Percentiles rank a stretch among this genome's conserved stretches.
Evolutionary conservation across 2,888 invertebrate species (phyloP).

Genomic region (Pyrochroa serraticornis): DNA sequence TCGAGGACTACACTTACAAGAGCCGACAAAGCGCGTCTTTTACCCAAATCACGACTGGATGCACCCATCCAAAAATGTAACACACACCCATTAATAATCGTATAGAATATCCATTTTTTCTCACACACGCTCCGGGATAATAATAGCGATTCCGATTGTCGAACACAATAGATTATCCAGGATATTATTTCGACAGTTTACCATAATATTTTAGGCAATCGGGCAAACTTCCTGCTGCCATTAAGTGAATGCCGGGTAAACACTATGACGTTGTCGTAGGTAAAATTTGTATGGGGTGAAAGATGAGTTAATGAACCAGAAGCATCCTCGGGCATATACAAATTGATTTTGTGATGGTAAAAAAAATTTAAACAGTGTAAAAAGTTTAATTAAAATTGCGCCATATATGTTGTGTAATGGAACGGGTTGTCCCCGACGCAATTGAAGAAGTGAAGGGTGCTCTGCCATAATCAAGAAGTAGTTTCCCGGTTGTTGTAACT

Average conservation of each 20-base stretch:
- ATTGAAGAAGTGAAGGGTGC: not conserved
- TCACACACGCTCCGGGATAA: slow-evolving; percentile 48
- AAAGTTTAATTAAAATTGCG: too few relatives aligned
- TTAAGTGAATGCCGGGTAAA: not conserved
- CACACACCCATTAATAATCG: slow-evolving; percentile 43
- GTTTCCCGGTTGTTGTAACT: not conserved
- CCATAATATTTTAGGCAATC: slow-evolving; percentile 48
- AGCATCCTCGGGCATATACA: too few relatives aligned
- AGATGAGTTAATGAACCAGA: too few relatives aligned
- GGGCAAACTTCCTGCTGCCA: slow-evolving; percentile 51
- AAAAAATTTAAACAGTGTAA: too few relatives aligned
- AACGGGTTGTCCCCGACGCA: not conserved
- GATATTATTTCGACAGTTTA: slow-evolving; percentile 46
- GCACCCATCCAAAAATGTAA: slow-evolving; percentile 35
- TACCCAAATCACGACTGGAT: slow-evolving; percentile 37
- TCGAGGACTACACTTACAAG: slow-evolving; percentile 12
- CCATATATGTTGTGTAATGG: too few relatives aligned
- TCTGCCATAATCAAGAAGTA: not conserved
- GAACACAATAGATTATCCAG: slow-evolving; percentile 29
- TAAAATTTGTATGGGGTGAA: too few relatives aligned
- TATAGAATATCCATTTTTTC: slow-evolving; percentile 41
- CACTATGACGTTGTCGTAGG: too few relatives aligned
- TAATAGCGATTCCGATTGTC: slow-evolving; percentile 43
- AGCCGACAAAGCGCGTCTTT: slow-evolving; percentile 15
- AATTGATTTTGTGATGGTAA: too few relatives aligned